Percentiles rank a stretch among this genome's conserved stretches.
Evolutionary conservation across 2,888 invertebrate species (phyloP).

Genomic region (Drosophila cracens): DNA sequence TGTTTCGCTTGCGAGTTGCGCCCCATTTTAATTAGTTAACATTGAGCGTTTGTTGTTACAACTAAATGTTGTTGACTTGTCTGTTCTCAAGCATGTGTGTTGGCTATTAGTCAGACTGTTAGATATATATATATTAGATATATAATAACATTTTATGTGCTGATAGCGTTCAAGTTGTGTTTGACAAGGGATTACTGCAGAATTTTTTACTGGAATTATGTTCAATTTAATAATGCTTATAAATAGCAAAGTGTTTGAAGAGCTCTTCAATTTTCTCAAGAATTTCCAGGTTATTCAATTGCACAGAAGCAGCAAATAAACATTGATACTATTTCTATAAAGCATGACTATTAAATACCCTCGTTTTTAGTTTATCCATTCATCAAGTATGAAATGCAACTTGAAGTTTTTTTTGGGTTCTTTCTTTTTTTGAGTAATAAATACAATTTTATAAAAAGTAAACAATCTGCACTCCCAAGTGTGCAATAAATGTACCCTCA

Average conservation of each 20-base stretch:
- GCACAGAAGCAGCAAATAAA: conserved; percentile 2
- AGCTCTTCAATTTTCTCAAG: conserved; percentile 7
- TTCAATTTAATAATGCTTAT: conserved; percentile 9
- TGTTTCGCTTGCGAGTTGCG: conserved; percentile 2
- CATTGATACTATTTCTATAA: background rate
- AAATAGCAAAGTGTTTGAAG: conserved; percentile 12
- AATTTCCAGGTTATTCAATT: background rate
- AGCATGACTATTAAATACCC: background rate
- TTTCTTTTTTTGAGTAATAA: background rate
- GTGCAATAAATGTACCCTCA: background rate
- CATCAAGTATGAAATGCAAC: background rate
- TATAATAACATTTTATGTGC: background rate
- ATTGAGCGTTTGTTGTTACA: conserved; percentile 40
- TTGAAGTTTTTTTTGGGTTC: background rate
- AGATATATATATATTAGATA: background rate
- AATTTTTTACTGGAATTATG: conserved; percentile 11
- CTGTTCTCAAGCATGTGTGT: conserved; percentile 1
- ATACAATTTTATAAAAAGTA: background rate
- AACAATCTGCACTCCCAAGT: background rate
- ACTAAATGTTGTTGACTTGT: conserved; percentile 18
- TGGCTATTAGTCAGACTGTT: background rate
- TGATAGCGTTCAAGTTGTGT: conserved; percentile 21
- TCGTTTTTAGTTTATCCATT: background rate
- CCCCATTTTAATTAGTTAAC: conserved; percentile 44
- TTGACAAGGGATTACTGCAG: conserved; percentile 13